Evolutionary conservation across 1,140 invertebrate genomes (phyloP).

Genomic region (Mamestra configurata): DNA sequence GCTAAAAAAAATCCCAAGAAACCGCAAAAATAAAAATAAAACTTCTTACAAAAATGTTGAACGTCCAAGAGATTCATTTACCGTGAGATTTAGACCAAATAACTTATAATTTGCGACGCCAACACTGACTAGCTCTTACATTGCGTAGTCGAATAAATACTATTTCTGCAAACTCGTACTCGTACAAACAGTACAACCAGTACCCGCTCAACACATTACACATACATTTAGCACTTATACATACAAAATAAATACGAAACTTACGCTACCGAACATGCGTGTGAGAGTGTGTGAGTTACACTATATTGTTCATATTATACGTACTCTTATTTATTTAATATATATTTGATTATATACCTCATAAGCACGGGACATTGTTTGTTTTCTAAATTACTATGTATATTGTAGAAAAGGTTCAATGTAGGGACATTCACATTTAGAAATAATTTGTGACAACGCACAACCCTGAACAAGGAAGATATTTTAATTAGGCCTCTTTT

Average conservation of each 20-base stretch:
- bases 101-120: not conserved
- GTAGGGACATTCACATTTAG: too few relatives aligned
- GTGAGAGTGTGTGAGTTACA: not conserved
- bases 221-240: constrained; percentile 50
- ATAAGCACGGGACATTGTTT: too few relatives aligned
- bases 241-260: constrained; percentile 53
- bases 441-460: too few relatives aligned
- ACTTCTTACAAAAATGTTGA: too few relatives aligned
- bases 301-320: not conserved
- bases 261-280: constrained; percentile 43
- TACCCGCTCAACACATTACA: constrained; percentile 35
- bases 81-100: not conserved
- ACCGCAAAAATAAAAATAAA: too few relatives aligned
- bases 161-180: constrained; percentile 38
- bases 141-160: constrained; percentile 17
- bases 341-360: too few relatives aligned
- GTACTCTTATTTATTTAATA: not conserved
- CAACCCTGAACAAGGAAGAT: too few relatives aligned
- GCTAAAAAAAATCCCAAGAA: not conserved
- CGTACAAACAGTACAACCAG: constrained; percentile 29
- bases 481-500: too few relatives aligned
- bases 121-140: not conserved
- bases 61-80: constrained; percentile 6
- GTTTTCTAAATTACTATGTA: too few relatives aligned
- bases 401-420: too few relatives aligned